These are phyloP conservation scores for Oithona nana DNA, from an alignment of 2,888 invertebrate genomes.

Conservation along the genomic window DNA sequence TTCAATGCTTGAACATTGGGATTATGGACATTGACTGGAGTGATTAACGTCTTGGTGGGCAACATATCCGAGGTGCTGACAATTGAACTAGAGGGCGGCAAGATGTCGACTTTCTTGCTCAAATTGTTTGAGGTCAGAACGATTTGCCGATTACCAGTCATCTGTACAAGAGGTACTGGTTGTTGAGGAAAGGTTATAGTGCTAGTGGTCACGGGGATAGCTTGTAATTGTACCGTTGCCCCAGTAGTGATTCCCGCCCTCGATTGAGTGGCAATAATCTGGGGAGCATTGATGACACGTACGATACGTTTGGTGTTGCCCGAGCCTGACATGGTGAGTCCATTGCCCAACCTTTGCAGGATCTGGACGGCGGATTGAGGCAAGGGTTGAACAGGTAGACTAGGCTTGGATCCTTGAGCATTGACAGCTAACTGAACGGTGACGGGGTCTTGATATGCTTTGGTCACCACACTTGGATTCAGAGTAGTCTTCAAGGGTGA, in stretches of 20 bases:
- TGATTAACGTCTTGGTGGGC: too few species aligned
- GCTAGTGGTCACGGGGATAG: not conserved
- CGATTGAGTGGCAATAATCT: not conserved
- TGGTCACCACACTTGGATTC: not conserved
- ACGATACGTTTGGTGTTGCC: not conserved
- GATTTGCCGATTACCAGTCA: not conserved
- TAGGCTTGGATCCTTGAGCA: not conserved
- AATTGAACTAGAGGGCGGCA: not conserved
- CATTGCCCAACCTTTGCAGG: not conserved
- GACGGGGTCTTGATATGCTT: not conserved
- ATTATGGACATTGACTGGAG: too few species aligned
- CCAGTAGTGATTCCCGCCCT: not conserved
- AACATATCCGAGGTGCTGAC: not conserved
- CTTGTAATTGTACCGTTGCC: not conserved
- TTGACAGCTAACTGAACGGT: not conserved
- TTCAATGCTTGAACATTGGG: too few species aligned
- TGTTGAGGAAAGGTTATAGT: not conserved
- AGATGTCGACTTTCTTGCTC: not conserved
- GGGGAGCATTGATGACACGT: not conserved
- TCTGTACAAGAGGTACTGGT: not conserved
- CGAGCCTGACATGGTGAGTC: too few species aligned
- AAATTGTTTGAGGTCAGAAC: not conserved
- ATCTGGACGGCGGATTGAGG: not conserved
- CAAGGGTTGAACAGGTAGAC: not conserved
- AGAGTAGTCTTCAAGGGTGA: not conserved